phyloP scores from a whole-genome alignment of 2,113 vertebrate genomes.

The Ailuropoda melanoleuca region DNA sequence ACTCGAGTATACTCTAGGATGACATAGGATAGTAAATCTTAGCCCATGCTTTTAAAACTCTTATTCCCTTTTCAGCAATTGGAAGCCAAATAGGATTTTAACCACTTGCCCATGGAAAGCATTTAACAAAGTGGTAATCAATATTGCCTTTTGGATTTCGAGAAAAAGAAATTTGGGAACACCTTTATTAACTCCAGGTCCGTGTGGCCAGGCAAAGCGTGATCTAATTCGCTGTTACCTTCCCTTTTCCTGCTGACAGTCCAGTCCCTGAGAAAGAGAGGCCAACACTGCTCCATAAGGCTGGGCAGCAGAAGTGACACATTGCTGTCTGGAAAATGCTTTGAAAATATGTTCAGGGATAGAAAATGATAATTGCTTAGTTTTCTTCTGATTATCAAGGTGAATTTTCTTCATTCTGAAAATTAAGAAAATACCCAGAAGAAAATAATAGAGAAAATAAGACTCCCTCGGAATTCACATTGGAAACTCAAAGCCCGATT shows the following conservation, averaged over 20 bases:
- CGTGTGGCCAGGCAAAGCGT: fast-evolving
- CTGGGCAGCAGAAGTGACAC: not conserved
- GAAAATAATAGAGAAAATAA: not conserved
- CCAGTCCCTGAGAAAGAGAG: fast-evolving
- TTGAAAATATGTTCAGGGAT: not conserved
- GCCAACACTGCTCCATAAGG: fast-evolving
- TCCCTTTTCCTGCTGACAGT: fast-evolving
- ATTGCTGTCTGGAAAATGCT: not conserved
- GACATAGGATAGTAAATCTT: not conserved
- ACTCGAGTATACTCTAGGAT: not conserved
- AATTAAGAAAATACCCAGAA: not conserved
- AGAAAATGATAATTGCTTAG: not conserved
- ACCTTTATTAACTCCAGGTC: not conserved
- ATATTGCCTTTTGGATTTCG: not conserved
- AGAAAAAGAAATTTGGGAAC: not conserved
- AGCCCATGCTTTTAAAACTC: not conserved
- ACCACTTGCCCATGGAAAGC: not conserved
- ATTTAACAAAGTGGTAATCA: not conserved
- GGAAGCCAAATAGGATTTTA: not conserved
- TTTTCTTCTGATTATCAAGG: not conserved
- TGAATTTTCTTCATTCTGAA: not conserved
- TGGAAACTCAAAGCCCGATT: not conserved
- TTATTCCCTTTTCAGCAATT: not conserved
- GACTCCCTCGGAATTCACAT: fast-evolving
- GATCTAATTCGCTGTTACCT: fast-evolving